Evolutionary conservation across 2,797 vertebrate species (phyloP).

Genomic region (Sebastes iracundus): DNA sequence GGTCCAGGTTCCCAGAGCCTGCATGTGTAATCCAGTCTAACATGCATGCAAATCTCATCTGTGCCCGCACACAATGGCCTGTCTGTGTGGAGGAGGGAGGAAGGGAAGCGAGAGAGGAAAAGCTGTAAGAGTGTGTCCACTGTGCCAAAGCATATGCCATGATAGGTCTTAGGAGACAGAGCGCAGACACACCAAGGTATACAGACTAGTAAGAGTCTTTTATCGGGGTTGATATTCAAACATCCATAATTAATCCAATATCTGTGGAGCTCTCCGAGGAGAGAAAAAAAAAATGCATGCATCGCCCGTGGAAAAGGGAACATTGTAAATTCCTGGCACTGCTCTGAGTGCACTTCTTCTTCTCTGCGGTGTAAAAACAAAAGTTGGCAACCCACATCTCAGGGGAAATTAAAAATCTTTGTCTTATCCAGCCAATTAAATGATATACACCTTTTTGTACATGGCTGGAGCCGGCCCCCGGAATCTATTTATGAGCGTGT

Average conservation of each 20-base stretch:
- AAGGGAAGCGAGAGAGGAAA: slow-evolving; percentile 8
- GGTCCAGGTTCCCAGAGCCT: slow-evolving; percentile 82
- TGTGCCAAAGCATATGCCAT: slow-evolving; percentile 44
- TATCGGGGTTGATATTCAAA: slow-evolving; percentile 70
- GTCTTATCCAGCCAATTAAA: slow-evolving; percentile 80
- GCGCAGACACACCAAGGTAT: slow-evolving; percentile 47
- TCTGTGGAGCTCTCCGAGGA: slow-evolving; percentile 54
- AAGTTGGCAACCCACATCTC: slow-evolving; percentile 74
- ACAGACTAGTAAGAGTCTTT: slow-evolving; percentile 55
- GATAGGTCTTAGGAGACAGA: slow-evolving; percentile 35
- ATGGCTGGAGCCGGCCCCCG: slow-evolving; percentile 55
- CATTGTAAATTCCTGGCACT: slow-evolving; percentile 69
- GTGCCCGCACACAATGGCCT: slow-evolving; percentile 81
- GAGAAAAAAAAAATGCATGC: slow-evolving; percentile 17
- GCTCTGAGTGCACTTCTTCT: slow-evolving; percentile 56
- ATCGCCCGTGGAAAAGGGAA: slow-evolving; percentile 55
- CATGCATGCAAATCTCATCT: slow-evolving; percentile 87
- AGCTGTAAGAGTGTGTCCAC: slow-evolving; percentile 54
- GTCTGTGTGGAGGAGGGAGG: slow-evolving; percentile 72
- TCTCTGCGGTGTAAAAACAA: slow-evolving; percentile 67
- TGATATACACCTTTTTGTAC: slow-evolving; percentile 69
- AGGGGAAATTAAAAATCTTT: slow-evolving; percentile 79
- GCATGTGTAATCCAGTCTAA: slow-evolving; percentile 86
- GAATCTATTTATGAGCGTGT: slow-evolving; percentile 67
- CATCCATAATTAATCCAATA: slow-evolving; percentile 76